These are phyloP conservation scores for Podotricha telesiphe DNA, from an alignment of 2,888 invertebrate genomes.

Conservation along the genomic window DNA sequence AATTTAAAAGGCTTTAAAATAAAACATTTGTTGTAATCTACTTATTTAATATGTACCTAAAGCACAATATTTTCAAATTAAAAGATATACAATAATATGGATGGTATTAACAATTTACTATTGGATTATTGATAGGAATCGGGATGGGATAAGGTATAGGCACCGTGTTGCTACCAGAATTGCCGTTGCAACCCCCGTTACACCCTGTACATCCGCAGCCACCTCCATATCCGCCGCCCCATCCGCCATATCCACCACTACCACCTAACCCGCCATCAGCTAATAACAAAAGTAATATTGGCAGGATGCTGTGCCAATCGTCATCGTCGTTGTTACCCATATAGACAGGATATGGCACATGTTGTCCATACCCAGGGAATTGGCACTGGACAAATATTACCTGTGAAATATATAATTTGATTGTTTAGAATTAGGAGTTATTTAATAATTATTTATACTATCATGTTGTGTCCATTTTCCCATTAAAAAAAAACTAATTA, in stretches of 20 bases:
- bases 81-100: neutral
- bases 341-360: conserved; percentile 55
- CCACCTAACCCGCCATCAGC: conserved; percentile 51
- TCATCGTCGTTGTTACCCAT: conserved; percentile 55
- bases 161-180: conserved; percentile 50
- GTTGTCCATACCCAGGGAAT: conserved; percentile 45
- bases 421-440: neutral
- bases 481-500: no score
- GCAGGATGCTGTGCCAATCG: conserved; percentile 53
- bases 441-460: no score
- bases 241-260: conserved; percentile 42
- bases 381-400: conserved; percentile 55
- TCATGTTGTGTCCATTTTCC: no score
- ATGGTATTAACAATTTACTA: conserved; percentile 45
- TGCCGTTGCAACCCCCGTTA: conserved; percentile 45
- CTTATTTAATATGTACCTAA: conserved; percentile 17
- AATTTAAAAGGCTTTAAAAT: neutral
- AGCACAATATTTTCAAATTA: no score
- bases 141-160: conserved; percentile 61
- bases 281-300: conserved; percentile 58
- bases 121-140: conserved; percentile 52
- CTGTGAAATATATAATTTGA: conserved; percentile 48
- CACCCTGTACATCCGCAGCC: conserved; percentile 42
- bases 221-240: conserved; percentile 41
- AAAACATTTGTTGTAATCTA: conserved; percentile 4